Evolutionary conservation across 2,888 invertebrate genomes (phyloP), one percentile per base, ranked within the genome.

Genomic region (Platypus cylindrus): DNA sequence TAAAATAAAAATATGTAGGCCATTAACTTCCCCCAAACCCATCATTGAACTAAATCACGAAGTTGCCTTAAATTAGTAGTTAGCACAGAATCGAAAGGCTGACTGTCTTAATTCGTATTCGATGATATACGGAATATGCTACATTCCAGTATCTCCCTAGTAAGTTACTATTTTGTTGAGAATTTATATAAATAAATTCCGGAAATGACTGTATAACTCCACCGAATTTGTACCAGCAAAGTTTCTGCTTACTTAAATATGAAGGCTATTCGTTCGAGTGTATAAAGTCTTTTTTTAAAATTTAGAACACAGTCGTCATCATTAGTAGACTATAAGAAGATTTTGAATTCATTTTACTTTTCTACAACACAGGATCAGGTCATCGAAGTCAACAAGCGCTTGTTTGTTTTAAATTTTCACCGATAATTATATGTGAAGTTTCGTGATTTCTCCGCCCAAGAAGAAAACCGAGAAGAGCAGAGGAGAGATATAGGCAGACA

Each of bases 361-460:
- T n/a, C n/a, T n/a, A n/a, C n/a, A n/a, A n/a, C n/a, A n/a, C n/a
- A n/a, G 28, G 29, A 30, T 37, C 34, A 30, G 35, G 36, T 40
- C 37, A 30, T 11, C 36, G 8, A n/a, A 40, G 40, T 34, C 40
- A 40, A 40, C 40, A 25, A 37, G 40, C 34, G 37, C 40, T 40
- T 40, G 40, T 40, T 40, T 40, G 40, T 40, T 40, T 37, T 37
- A 40, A n/a, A n/a, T 37, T 37, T 40, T 37, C 34, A 30, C 37
- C 34, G 34, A 30, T 40, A 40, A 40, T 40, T 40, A 34, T 34
- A 37, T 27, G 29, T 15, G 30, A 23, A 27, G 17, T 7, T 35
- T 40, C 40, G 40, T 40, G 40, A 40, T 29, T 16, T 5, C 17
- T 24, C 32, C 34, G 36, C 36, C 40, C 34, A 24, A 24, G 24